Conservation (phyloP, 2,888 invertebrate genomes). For the Xestia rhomboidea region DNA sequence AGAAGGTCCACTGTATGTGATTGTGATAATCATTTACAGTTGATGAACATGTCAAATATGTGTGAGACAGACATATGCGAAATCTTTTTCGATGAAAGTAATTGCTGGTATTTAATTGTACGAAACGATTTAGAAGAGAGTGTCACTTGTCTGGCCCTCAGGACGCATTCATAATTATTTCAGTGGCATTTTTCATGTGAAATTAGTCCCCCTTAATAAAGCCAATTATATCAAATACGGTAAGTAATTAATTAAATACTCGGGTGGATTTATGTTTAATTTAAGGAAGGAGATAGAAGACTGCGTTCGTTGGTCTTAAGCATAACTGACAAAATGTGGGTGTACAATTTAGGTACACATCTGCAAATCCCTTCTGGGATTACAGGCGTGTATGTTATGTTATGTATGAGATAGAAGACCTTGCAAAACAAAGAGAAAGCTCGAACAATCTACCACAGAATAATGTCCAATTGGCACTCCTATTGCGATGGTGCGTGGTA, state of each 20-base stretch:
- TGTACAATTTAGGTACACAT: no score
- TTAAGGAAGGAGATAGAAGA: not conserved
- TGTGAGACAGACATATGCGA: not conserved
- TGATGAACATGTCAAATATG: not conserved
- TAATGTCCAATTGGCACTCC: not conserved
- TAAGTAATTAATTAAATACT: no score
- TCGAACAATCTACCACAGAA: not conserved
- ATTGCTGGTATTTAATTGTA: not conserved
- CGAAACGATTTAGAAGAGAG: not conserved
- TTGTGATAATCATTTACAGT: not conserved
- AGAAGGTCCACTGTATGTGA: slow-evolving; percentile 25
- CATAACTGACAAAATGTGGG: not conserved
- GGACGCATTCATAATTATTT: not conserved
- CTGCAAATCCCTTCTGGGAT: no score
- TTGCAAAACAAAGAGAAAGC: no score
- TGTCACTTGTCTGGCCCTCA: not conserved
- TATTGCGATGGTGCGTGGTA: not conserved
- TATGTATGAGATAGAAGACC: not conserved
- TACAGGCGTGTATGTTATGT: not conserved
- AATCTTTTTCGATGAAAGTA: not conserved
- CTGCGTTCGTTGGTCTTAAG: not conserved
- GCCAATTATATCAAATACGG: no score
- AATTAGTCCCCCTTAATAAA: not conserved
- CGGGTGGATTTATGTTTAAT: not conserved
- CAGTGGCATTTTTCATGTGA: not conserved